Evolutionary conservation across 1,140 invertebrate species (phyloP), one percentile per base, ranked within the genome.

Genomic region (Lasioglossum baleicum): DNA sequence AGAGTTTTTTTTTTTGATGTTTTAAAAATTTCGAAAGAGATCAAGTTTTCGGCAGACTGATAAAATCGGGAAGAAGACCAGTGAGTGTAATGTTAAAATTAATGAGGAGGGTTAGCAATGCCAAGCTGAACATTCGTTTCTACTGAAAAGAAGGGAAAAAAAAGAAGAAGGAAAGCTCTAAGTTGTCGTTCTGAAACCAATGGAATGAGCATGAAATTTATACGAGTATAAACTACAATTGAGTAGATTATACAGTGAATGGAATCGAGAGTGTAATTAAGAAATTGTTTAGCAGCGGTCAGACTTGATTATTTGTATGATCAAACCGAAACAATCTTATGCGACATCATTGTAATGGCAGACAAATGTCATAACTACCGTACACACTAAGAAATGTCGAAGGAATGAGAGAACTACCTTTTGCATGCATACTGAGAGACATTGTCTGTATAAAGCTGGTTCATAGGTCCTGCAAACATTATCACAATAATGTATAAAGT

Each of bases 381-480:
- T 81, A 81, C 72, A 74, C 73, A 68, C 82, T 83, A 75, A 75
- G 68, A 83, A 83, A 83, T 75, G 79, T 82, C 81, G 44, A 82
- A 78, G 76, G 75, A 83, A 82, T 80, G 67, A 85, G 75, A 87
- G 58, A 68, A 86, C 84, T 87, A 86, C 86, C 84, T 88, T 88
- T 84, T 85, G 81, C 86, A 88, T 88, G 84, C 83, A 88, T 88
- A 86, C 81, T 86, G 84, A 86, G 84, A 88, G 84, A 87, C 82
- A 88, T 89, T 86, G 64, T 86, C 83, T 85, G 83, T 86, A 86
- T 79, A 88, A 88, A 88, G 88, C 83, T 88, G 87, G 73, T 77
- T 89, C 83, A 88, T 87, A 84, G 84, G 61, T 84, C 83, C 87
- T 89, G 86, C 78, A 88, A 88, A 86, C 84, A 89, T 83, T 83